Evolutionary conservation across 2,797 vertebrate species (phyloP).

Genomic region (Diplodus sargus): DNA sequence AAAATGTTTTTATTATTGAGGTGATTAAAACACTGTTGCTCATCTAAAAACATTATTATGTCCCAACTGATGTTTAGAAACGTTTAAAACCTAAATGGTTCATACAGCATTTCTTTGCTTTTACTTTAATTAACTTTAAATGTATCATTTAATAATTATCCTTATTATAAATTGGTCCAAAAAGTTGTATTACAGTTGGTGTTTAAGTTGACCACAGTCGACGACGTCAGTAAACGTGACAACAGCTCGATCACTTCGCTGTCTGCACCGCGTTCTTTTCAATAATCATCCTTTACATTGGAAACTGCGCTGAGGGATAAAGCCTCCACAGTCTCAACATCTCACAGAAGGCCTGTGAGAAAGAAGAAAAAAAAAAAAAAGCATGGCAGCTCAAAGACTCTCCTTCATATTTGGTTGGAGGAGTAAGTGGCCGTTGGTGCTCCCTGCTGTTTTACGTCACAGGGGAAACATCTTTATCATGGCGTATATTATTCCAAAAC

Average conservation of each 20-base stretch:
- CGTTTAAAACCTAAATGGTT: too few relatives aligned
- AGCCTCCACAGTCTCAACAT: conserved; percentile 30
- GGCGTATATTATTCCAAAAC: conserved; percentile 95
- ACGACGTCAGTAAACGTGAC: background rate
- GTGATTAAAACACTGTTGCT: too few relatives aligned
- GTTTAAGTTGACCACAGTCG: background rate
- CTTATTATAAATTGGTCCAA: too few relatives aligned
- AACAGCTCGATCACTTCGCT: background rate
- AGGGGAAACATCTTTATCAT: conserved; percentile 95
- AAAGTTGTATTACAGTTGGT: background rate
- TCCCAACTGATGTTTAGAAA: too few relatives aligned
- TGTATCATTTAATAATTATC: too few relatives aligned
- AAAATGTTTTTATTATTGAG: too few relatives aligned
- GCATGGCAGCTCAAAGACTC: conserved; percentile 83
- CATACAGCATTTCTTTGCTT: too few relatives aligned
- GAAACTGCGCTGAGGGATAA: conserved; percentile 31
- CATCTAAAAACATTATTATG: too few relatives aligned
- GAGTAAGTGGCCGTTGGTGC: conserved; percentile 91
- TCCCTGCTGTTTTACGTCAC: conserved; percentile 93
- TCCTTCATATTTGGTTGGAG: conserved; percentile 84
- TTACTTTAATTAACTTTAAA: too few relatives aligned
- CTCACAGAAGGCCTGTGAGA: conserved; percentile 35
- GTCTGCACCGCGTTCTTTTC: conserved; percentile 14
- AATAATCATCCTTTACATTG: conserved; percentile 30
- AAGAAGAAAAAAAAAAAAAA: conserved; percentile 3